These are phyloP conservation scores for Mesorhabditis belari DNA, from an alignment of 2,888 invertebrate genomes.

Conservation along the genomic window DNA sequence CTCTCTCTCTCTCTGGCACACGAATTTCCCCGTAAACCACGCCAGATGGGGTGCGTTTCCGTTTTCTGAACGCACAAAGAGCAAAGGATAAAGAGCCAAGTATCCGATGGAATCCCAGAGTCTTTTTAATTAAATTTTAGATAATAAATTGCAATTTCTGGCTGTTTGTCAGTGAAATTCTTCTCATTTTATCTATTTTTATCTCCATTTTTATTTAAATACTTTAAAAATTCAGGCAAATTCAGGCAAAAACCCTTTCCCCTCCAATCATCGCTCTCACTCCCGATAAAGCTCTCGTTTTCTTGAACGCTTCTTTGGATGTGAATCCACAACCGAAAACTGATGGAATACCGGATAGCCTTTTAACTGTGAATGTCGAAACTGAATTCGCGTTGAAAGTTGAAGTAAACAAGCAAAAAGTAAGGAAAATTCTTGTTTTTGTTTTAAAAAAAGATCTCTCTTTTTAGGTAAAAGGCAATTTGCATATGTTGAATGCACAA, in stretches of 20 bases:
- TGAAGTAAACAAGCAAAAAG: slow-evolving; percentile 36
- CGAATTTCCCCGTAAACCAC: too few species aligned
- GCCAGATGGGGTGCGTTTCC: too few species aligned
- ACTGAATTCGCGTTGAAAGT: slow-evolving; percentile 38
- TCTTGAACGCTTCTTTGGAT: slow-evolving; percentile 41
- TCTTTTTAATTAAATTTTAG: too few species aligned
- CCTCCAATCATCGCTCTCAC: slow-evolving; percentile 42
- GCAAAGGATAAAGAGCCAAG: too few species aligned
- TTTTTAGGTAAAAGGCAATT: slow-evolving; percentile 32
- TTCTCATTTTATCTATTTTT: too few species aligned
- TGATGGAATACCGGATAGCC: slow-evolving; percentile 19
- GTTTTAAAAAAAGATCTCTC: neutral
- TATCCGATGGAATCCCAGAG: too few species aligned
- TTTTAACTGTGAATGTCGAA: slow-evolving; percentile 31
- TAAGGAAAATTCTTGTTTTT: neutral
- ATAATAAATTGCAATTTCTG: too few species aligned
- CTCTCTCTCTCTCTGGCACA: too few species aligned
- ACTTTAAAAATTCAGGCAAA: too few species aligned
- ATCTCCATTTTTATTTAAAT: too few species aligned
- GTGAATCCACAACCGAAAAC: slow-evolving; percentile 26
- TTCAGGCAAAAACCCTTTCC: slow-evolving; percentile 36
- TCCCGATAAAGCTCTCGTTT: slow-evolving; percentile 33
- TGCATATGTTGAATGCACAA: slow-evolving; percentile 43
- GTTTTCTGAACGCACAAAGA: too few species aligned
- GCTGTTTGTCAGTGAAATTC: too few species aligned